phyloP scores from a whole-genome alignment of 2,113 vertebrate species.

The Amphiprion ocellaris region DNA sequence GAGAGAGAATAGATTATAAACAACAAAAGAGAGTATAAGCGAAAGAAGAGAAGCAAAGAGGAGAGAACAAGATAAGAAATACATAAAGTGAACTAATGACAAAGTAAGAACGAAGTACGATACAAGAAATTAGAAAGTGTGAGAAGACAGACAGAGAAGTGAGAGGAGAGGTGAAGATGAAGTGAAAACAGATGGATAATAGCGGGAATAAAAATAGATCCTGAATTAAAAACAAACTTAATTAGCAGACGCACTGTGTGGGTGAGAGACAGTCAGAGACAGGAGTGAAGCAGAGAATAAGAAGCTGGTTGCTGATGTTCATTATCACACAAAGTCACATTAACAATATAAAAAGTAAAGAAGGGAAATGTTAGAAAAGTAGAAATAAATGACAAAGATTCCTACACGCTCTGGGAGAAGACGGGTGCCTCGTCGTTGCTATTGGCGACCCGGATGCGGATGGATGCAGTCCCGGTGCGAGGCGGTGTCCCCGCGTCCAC shows the following conservation, averaged over 20 bases:
- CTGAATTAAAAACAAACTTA: conserved; percentile 52
- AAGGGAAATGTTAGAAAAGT: background rate
- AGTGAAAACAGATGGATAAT: conserved; percentile 52
- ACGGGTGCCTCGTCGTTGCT: conserved; percentile 90
- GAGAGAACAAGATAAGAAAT: background rate
- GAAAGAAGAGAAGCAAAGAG: background rate
- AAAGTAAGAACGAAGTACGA: background rate
- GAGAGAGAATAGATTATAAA: background rate
- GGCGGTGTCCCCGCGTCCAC: conserved; percentile 89
- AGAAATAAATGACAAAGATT: background rate
- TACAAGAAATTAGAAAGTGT: conserved; percentile 1
- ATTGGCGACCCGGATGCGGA: conserved; percentile 88
- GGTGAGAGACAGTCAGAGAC: conserved; percentile 36
- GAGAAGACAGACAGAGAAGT: conserved; percentile 27
- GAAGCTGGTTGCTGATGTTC: background rate
- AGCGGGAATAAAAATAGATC: conserved; percentile 48
- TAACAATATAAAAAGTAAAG: background rate
- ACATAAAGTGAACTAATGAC: background rate
- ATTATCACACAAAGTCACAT: conserved; percentile 13
- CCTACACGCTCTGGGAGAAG: conserved; percentile 90
- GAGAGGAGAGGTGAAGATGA: conserved; percentile 36
- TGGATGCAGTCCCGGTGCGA: conserved; percentile 88
- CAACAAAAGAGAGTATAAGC: background rate
- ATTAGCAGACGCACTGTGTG: conserved; percentile 50
- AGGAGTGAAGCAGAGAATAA: conserved; percentile 1